Base-by-base conservation (phyloP, 2,797 vertebrate species). In the Sebastes paucispinis region DNA sequence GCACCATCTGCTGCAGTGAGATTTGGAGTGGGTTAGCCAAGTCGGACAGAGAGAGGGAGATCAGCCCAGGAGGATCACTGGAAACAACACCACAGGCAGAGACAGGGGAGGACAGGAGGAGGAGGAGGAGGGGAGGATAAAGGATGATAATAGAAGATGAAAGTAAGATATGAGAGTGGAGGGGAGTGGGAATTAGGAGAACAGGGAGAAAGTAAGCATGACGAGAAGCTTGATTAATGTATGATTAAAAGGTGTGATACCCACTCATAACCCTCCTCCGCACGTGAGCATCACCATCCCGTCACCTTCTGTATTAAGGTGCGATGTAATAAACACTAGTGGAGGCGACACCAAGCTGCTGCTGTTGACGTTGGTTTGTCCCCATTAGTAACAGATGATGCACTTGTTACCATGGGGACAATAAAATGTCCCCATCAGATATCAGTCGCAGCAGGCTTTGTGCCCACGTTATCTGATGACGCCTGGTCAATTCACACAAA, bases 1-100 rank as follows among this genome's bases (percentile, higher is more conserved):
- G 84, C 92, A 90, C 93, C 95, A 95, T 95, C 93, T 95, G 94
- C 93, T 92, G 92, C 92, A 92, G 91, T 89, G 90, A 93, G 88
- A 91, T 93, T 87, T 90, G 77, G 82, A 86, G 83, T 72, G 80
- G 83, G 88, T 90, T 88, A 79, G 89, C 89, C 88, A 91, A 90
- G 84, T 91, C 36, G 87, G 92, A 91, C 89, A 81, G 77, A 74
- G 72, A 68, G 80, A 69, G 71, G 64, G 60, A 81, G 47, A 79
- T 69, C 55, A 68, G 75, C 82, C 64, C 82, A 68, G 75, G 79
- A 89, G 85, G 83, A 85, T 87, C 60, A 72, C 24, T 83, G 80
- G 72, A 90, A 89, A 88, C 78, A 77, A 81, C 79, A 65, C 71
- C 31, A 64, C 8, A 34, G 77, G 64, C 71, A 65, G 24, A 62